Percentiles rank a stretch among this genome's conserved stretches.
phyloP scores from a whole-genome alignment of 1,140 invertebrate species.

The Potamilus streckersoni region DNA sequence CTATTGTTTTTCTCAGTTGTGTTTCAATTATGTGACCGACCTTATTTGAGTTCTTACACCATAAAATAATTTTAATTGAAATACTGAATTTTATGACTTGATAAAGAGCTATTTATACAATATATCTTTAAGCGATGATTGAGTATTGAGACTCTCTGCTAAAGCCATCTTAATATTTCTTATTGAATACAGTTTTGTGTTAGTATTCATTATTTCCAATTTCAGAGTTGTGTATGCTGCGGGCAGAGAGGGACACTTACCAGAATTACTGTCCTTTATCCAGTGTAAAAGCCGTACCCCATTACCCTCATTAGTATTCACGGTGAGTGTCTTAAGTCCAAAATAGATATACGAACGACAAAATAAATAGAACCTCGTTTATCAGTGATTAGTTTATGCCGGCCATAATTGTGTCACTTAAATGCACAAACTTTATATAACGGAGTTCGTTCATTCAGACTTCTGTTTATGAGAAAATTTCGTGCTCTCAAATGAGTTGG shows the following conservation, averaged over 20 bases:
- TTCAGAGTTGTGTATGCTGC: slow-evolving; percentile 92
- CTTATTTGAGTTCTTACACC: neutral
- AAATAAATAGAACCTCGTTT: too few species aligned
- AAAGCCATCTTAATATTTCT: neutral
- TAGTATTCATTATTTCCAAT: neutral
- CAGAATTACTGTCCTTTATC: slow-evolving; percentile 94
- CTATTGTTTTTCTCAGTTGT: too few species aligned
- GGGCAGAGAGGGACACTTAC: slow-evolving; percentile 95
- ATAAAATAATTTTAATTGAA: neutral
- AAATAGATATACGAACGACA: too few species aligned
- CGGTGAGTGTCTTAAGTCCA: slow-evolving; percentile 74
- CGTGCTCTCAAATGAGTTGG: too few species aligned
- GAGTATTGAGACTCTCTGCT: neutral
- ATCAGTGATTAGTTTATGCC: too few species aligned
- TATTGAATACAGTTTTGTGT: neutral
- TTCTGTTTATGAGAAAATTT: too few species aligned
- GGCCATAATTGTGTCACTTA: too few species aligned
- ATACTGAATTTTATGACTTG: neutral
- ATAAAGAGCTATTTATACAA: neutral
- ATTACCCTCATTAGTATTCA: slow-evolving; percentile 88
- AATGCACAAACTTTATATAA: too few species aligned
- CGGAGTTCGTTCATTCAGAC: too few species aligned
- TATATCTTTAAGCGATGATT: neutral
- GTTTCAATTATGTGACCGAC: too few species aligned
- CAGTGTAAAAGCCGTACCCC: slow-evolving; percentile 88